Conservation (phyloP, 2,888 invertebrate genomes). For the Miltochrista miniata region DNA sequence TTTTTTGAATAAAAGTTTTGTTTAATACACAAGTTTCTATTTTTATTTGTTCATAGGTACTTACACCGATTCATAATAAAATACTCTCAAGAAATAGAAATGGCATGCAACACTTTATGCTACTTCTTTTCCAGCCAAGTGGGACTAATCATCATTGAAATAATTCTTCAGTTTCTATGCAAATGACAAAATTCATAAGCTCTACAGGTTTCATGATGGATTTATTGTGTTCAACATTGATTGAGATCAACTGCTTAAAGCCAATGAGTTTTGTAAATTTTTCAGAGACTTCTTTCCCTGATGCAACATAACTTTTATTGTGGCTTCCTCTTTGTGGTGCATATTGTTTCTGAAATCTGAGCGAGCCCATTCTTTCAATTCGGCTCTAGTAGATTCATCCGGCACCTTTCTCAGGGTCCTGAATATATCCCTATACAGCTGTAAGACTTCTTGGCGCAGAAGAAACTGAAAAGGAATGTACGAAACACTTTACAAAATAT, state of each 20-base stretch:
- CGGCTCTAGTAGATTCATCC: slow-evolving; percentile 84
- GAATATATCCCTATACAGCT: slow-evolving; percentile 89
- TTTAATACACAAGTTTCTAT: too few relatives aligned
- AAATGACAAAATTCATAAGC: too few relatives aligned
- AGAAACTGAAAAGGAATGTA: slow-evolving; percentile 86
- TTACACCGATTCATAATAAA: too few relatives aligned
- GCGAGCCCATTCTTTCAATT: slow-evolving; percentile 89
- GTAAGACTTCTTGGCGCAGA: slow-evolving; percentile 90
- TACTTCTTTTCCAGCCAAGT: too few relatives aligned
- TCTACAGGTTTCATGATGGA: too few relatives aligned
- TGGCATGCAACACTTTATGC: too few relatives aligned
- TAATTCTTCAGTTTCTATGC: too few relatives aligned
- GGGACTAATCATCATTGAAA: too few relatives aligned
- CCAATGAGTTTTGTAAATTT: slow-evolving; percentile 86
- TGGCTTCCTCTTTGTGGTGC: slow-evolving; percentile 87
- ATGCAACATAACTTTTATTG: slow-evolving; percentile 88
- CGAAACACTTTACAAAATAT: too few relatives aligned
- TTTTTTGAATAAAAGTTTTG: not conserved
- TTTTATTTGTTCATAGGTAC: too few relatives aligned
- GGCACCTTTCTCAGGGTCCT: slow-evolving; percentile 86
- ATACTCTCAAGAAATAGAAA: too few relatives aligned
- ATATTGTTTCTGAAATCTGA: slow-evolving; percentile 89
- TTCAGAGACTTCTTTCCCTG: slow-evolving; percentile 88
- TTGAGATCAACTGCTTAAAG: slow-evolving; percentile 77
- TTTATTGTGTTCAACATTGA: too few relatives aligned